These are phyloP conservation scores for Equus przewalskii DNA, from an alignment of 2,113 vertebrate species.

Conservation along the genomic window DNA sequence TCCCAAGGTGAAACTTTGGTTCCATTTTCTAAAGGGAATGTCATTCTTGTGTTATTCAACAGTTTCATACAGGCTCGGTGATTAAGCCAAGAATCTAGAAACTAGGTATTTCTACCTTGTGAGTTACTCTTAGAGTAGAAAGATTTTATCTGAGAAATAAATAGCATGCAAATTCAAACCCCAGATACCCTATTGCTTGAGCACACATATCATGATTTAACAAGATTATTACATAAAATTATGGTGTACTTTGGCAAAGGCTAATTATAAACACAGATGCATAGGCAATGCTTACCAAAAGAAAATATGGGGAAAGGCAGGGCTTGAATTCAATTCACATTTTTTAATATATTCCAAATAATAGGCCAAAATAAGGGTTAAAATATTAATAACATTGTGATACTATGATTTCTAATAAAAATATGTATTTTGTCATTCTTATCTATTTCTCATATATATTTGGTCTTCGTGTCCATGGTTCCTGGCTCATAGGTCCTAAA, in stretches of 20 bases:
- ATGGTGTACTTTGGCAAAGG: neutral
- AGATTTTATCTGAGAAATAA: constrained; percentile 40
- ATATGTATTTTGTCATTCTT: neutral
- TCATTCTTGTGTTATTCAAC: constrained; percentile 47
- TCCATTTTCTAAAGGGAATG: constrained; percentile 75
- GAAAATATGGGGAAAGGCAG: neutral
- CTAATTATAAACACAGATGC: neutral
- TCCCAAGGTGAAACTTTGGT: constrained; percentile 30
- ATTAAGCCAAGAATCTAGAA: constrained; percentile 22
- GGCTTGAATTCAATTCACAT: neutral
- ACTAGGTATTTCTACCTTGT: neutral
- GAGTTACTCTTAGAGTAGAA: neutral
- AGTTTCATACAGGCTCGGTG: constrained; percentile 21
- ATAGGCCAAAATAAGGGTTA: neutral
- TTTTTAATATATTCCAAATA: neutral
- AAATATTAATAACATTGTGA: neutral
- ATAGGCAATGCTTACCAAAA: neutral
- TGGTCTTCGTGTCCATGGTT: neutral
- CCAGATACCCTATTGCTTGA: neutral
- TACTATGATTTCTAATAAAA: neutral
- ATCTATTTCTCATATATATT: neutral
- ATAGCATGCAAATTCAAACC: constrained; percentile 6
- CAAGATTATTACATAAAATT: constrained; percentile 3
- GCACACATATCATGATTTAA: neutral
- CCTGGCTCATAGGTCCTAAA: neutral